Conservation (phyloP, 2,797 vertebrate species). For the Trematomus bernacchii region DNA sequence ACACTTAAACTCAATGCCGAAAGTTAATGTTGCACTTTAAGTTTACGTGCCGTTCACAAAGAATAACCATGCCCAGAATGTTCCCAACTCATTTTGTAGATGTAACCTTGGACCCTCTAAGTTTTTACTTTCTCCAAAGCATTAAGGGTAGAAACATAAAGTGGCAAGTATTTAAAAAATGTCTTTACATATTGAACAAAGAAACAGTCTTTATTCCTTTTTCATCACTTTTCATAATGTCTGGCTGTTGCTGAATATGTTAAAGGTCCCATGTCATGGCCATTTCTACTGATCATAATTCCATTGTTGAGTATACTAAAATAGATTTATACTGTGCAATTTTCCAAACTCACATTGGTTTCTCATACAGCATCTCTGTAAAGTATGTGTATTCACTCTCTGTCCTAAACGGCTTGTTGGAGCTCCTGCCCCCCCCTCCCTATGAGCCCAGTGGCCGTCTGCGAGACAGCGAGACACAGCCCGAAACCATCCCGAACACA, state of each 20-base stretch:
- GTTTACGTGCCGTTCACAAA: constrained; percentile 54
- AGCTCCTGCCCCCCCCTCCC: too few relatives aligned
- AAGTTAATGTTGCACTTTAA: constrained; percentile 45
- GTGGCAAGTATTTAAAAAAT: not conserved
- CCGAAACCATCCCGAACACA: too few relatives aligned
- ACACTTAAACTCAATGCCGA: constrained; percentile 53
- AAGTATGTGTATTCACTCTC: too few relatives aligned
- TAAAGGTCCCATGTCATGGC: too few relatives aligned
- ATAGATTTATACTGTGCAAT: too few relatives aligned
- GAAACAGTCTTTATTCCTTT: not conserved
- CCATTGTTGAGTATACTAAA: too few relatives aligned
- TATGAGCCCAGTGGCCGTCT: too few relatives aligned
- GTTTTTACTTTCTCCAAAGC: not conserved
- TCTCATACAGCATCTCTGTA: too few relatives aligned
- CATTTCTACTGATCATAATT: too few relatives aligned
- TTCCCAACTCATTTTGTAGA: constrained; percentile 30
- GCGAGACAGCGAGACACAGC: too few relatives aligned
- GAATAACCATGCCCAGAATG: constrained; percentile 41
- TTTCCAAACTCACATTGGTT: too few relatives aligned
- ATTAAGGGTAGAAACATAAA: not conserved
- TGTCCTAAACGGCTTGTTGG: too few relatives aligned
- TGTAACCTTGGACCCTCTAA: constrained; percentile 36
- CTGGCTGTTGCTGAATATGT: not conserved
- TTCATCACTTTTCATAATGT: constrained; percentile 1
- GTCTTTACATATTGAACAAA: not conserved